Evolutionary conservation across 1,140 invertebrate species (phyloP), one percentile per base, ranked within the genome.

Genomic region (Aphelinus atriplicis): DNA sequence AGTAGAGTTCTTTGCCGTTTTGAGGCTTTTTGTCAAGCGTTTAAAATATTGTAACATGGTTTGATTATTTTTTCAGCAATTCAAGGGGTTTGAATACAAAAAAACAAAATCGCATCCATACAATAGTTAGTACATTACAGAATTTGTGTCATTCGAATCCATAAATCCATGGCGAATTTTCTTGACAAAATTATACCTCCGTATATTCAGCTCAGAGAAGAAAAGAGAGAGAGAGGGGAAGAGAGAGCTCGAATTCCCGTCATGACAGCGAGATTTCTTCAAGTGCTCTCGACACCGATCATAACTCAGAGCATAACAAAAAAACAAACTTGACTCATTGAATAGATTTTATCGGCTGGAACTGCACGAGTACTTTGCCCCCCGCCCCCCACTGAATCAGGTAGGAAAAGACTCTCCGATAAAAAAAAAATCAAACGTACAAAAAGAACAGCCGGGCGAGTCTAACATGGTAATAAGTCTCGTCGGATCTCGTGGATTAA

Each of bases 301-400:
- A 72, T 67, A 73, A 73, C 64, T 73, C 57, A 56, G 42, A 56
- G 26, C 26, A n/a, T 46, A 6, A 57, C 26, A n/a, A 72, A 73
- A 67, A 73, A 67, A 67, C 56, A 66, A 61, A 53, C 55, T 67
- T 61, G 71, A 64, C 71, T 67, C 64, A 67, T 73, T 73, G 64
- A 73, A 73, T 73, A 74, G 72, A 74, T 74, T 69, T 69, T 74
- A 69, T 74, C 65, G 66, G 51, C 57, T 62, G 60, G 65, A 69
- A 69, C 72, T 63, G 65, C 58, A 62, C 72, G 47, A 73, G 71
- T 66, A 66, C 63, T 60, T 66, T 53, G 56, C 50, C 64, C 50
- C 50, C 10, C 48, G 10, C 26, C 26, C 26, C 26, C 26, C 26
- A 26, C 26, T 26, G 26, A 26, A 26, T 26, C 26, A 43, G 46